Evolutionary conservation across 2,888 invertebrate genomes (phyloP), one percentile per base, ranked within the genome.

Genomic region (Lepetodrilus schrolli): DNA sequence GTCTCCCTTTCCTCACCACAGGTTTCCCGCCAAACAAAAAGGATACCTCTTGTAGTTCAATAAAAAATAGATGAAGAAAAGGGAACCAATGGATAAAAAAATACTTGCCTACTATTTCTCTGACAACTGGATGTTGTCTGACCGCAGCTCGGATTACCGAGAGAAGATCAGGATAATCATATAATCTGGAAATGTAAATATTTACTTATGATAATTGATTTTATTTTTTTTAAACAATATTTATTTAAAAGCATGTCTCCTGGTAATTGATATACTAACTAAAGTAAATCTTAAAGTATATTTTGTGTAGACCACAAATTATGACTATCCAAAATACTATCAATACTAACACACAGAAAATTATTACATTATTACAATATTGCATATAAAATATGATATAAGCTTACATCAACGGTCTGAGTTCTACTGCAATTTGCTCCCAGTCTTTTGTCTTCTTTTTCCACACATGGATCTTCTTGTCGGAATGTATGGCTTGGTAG

Each of bases 91-190:
- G n/a, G n/a, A n/a, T n/a, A n/a, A n/a, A n/a, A n/a, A n/a, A n/a
- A n/a, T n/a, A 79, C 85, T 69, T 76, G 87, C 89, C 85, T 70
- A 80, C 74, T 66, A 74, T 70, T 65, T 69, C 48, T 13, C 72
- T 71, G 4, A 88, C 80, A 21, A 90, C 66, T 4, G 88, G 89
- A 73, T 87, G 87, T 30, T 83, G 76, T 49, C 74, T 80, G 4
- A 87, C 83, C 4, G 87, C 83, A 34, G 84, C 82, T 73, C 82
- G 82, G 10, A 88, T 68, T 43, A 90, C 73, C 1, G 86, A 83
- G 26, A 79, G 72, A 73, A 90, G 75, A 68, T 83, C 84, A 13
- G 76, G 66, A 50, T 78, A 83, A 65, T 85, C 82, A 4, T 75
- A 73, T 2, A 80, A 23, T 10, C 87, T 87, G 77, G 4, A 13